Percentiles rank a stretch among this genome's conserved stretches.
phyloP scores from a whole-genome alignment of 2,797 vertebrate genomes.

The Artibeus jamaicensis region DNA sequence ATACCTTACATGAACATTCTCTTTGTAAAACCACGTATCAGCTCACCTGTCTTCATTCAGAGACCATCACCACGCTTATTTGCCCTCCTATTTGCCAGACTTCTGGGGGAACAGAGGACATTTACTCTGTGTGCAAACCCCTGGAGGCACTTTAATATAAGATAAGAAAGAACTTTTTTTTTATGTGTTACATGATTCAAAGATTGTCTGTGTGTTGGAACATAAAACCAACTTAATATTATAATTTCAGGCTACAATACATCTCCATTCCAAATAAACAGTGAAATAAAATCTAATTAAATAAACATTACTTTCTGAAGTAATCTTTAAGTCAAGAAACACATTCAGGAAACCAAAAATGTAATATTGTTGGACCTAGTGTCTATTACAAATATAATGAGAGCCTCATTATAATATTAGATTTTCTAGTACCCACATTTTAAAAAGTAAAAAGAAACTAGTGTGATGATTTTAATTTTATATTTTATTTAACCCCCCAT shows the following conservation, averaged over 20 bases:
- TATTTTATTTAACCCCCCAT: background rate
- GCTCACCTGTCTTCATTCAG: background rate
- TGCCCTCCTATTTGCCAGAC: background rate
- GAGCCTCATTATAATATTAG: background rate
- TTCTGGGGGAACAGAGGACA: background rate
- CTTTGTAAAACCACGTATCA: background rate
- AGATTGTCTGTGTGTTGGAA: background rate
- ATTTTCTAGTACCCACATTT: background rate
- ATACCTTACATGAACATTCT: background rate
- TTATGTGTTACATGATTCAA: background rate
- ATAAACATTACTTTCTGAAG: background rate
- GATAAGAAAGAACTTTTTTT: background rate
- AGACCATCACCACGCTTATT: background rate
- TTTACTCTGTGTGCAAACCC: background rate
- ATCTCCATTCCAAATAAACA: background rate
- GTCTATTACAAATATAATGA: background rate
- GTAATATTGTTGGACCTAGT: background rate
- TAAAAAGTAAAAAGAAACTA: slow-evolving; percentile 8
- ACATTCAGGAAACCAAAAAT: background rate
- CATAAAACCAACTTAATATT: background rate
- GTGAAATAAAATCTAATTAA: background rate
- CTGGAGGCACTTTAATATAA: background rate
- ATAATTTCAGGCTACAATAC: background rate
- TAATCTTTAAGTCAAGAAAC: background rate
- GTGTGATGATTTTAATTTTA: background rate